A percentile compares a stretch with the other conserved stretches of the same genome.
These are phyloP conservation scores for Meloidogyne hapla DNA, from an alignment of 1,140 invertebrate species.

Conservation along the genomic window DNA sequence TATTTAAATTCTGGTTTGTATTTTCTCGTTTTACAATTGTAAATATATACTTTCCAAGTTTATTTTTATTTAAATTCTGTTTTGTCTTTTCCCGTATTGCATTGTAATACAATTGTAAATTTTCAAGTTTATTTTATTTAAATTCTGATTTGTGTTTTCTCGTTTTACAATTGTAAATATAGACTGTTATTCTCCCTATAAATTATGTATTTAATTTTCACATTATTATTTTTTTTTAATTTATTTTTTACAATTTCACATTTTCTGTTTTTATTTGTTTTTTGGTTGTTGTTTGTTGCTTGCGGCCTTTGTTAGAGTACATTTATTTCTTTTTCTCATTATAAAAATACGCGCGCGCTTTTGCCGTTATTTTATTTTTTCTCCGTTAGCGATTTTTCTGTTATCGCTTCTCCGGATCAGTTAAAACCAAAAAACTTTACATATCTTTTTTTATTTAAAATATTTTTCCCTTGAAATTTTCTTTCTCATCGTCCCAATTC, in stretches of 20 bases:
- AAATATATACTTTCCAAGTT: too few species aligned
- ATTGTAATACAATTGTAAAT: too few species aligned
- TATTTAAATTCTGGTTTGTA: background rate
- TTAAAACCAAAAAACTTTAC: background rate
- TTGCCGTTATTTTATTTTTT: constrained; percentile 1
- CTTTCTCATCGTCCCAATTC: background rate
- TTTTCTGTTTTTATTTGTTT: background rate
- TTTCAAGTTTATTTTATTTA: too few species aligned
- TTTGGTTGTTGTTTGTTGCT: background rate
- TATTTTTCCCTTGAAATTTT: background rate
- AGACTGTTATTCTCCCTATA: too few species aligned
- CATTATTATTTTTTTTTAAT: too few species aligned
- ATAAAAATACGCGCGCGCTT: background rate
- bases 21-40: background rate
- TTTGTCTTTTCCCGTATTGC: too few species aligned
- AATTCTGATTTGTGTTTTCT: background rate
- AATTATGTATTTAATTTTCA: too few species aligned
- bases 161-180: too few species aligned
- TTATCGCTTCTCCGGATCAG: constrained; percentile 2
- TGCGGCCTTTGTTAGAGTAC: background rate
- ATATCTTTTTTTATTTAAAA: background rate
- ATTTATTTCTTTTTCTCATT: background rate
- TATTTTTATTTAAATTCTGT: too few species aligned
- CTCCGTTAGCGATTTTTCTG: background rate
- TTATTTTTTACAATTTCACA: too few species aligned